Conservation (phyloP, 1,140 invertebrate species). For the Rhyacophila brunnea region DNA sequence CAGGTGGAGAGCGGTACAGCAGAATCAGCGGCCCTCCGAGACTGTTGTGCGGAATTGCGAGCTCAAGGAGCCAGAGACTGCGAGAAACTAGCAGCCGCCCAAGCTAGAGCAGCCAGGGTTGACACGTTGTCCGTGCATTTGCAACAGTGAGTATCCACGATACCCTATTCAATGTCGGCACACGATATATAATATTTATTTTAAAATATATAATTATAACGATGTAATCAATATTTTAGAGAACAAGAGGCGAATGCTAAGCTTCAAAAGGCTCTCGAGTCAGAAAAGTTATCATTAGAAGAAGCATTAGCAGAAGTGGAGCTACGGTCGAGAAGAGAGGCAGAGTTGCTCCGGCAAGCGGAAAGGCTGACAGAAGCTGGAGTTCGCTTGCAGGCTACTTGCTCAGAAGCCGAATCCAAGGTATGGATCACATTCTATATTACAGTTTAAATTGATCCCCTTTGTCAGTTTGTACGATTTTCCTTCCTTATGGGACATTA, state of each 20-base stretch:
- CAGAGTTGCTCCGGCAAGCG: constrained; percentile 25
- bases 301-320: constrained; percentile 27
- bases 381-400: constrained; percentile 28
- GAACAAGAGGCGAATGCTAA: constrained; percentile 22
- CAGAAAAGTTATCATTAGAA: constrained; percentile 8
- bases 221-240: constrained; percentile 3
- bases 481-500: too few species aligned
- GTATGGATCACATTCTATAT: constrained; percentile 1
- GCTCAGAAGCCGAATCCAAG: constrained; percentile 32
- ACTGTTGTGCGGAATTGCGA: constrained; percentile 23
- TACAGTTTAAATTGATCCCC: too few species aligned
- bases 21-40: constrained; percentile 20
- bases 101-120: constrained; percentile 46
- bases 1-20: constrained; percentile 21
- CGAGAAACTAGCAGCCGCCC: constrained; percentile 39
- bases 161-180: too few species aligned
- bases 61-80: constrained; percentile 29
- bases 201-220: background rate
- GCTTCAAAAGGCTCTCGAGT: constrained; percentile 19
- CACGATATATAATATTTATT: too few species aligned
- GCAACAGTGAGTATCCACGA: constrained; percentile 46
- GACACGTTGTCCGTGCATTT: constrained; percentile 47
- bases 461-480: too few species aligned
- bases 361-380: constrained; percentile 27
- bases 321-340: constrained; percentile 22